Base-by-base conservation (phyloP, 2,797 vertebrate genomes). In the Poliocrania exsul region DNA sequence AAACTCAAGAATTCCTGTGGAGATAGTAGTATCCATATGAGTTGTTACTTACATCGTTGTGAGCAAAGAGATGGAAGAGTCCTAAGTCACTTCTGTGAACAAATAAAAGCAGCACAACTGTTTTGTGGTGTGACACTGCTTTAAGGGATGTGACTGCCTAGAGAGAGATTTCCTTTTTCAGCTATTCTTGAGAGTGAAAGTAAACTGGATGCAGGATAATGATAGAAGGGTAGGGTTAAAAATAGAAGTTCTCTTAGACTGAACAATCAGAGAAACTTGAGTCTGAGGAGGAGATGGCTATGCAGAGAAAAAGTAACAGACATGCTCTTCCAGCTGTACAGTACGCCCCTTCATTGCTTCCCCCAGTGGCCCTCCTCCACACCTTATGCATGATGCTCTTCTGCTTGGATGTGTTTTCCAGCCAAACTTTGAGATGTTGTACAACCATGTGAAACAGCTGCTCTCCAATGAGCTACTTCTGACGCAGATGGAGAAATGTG, bases 391-490 rank as follows among this genome's bases (percentile, higher is more conserved):
- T 92, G 47, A 88, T 13, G 1, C 25, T 93, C 37, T 81, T 60
- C 57, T 83, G 10, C 33, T 84, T 96, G 40, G 66, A 66, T 91
- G 18, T 97, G 46, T 95, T 85, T 96, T 97, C 11, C 97, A 99
- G 99, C 99, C 99, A 20, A 99, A 98, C 95, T 99, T 99, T 42
- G 99, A 99, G 90, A 98, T 98, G 98, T 98, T 99, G 84, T 99
- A 99, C 96, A 98, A 94, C 74, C 98, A 99, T 0, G 98, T 99
- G 94, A 99, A 99, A 97, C 98, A 98, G 86, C 97, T 99, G 87
- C 98, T 99, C 54, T 98, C 98, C 21, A 98, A 98, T 9, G 98
- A 99, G 69, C 87, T 98, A 21, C 97, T 97, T 44, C 97, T 99
- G 92, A 99, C 98, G 0, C 98, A 99, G 94, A 98, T 99, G 99